Conservation (phyloP, 2,113 vertebrate genomes). For the Zosterops pallidus region DNA sequence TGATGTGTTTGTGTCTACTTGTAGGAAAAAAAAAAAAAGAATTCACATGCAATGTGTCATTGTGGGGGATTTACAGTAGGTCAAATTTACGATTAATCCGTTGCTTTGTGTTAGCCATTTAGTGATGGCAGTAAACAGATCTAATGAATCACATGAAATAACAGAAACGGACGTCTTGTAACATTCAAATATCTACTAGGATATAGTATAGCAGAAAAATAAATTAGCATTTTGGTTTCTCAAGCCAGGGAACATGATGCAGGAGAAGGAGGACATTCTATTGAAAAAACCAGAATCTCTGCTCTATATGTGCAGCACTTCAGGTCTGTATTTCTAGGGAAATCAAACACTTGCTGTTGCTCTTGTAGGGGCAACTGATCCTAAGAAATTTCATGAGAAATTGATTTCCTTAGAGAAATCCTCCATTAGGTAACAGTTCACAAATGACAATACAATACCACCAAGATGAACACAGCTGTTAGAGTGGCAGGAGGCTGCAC, state of each 20-base stretch:
- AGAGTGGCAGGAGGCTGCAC: background rate
- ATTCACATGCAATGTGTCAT: background rate
- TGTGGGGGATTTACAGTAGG: constrained; percentile 8
- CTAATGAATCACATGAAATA: background rate
- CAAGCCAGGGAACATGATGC: background rate
- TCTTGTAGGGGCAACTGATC: background rate
- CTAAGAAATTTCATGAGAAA: background rate
- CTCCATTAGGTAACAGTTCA: background rate
- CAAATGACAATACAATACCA: background rate
- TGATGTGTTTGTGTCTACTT: background rate
- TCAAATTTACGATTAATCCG: constrained; percentile 34
- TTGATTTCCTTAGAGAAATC: background rate
- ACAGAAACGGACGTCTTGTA: constrained; percentile 1
- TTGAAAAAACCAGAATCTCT: background rate
- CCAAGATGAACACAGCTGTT: background rate
- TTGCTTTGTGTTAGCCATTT: constrained; percentile 26
- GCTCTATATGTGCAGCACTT: background rate
- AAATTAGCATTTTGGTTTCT: constrained; percentile 20
- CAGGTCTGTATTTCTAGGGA: background rate
- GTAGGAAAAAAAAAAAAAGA: background rate
- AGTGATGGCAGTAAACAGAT: constrained; percentile 18
- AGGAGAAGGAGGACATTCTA: background rate
- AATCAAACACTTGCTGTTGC: background rate
- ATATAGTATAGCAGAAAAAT: background rate
- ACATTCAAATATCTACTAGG: background rate